These are phyloP conservation scores for Dinocampus coccinellae DNA, from an alignment of 2,888 invertebrate species.

Conservation along the genomic window DNA sequence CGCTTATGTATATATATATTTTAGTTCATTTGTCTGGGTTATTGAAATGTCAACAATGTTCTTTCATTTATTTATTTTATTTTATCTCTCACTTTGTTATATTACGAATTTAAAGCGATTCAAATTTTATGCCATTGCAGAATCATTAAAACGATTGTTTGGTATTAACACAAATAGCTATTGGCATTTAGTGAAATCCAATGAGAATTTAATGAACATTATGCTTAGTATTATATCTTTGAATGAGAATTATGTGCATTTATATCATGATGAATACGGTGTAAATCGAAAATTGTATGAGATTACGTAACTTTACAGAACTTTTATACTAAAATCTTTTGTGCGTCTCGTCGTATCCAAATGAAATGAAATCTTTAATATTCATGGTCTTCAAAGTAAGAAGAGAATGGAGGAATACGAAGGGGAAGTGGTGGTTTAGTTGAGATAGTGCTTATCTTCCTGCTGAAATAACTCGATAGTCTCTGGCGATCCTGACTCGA, in stretches of 20 bases:
- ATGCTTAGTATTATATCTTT: neutral
- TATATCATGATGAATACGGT: neutral
- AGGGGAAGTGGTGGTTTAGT: neutral
- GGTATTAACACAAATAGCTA: neutral
- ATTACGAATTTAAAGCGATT: neutral
- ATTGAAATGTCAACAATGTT: neutral
- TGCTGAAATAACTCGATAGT: constrained; percentile 65
- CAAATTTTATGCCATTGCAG: constrained; percentile 1
- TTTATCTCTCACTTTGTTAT: neutral
- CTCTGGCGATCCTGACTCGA: constrained; percentile 59
- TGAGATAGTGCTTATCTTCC: constrained; percentile 57
- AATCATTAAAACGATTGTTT: constrained; percentile 9
- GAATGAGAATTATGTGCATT: neutral
- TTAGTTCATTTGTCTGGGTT: neutral
- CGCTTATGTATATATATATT: neutral
- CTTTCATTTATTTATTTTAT: neutral
- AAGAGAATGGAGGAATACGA: constrained; percentile 22
- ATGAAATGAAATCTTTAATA: constrained; percentile 61
- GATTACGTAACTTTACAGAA: neutral
- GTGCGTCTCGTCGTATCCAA: constrained; percentile 39
- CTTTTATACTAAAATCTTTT: neutral
- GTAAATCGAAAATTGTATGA: constrained; percentile 7
- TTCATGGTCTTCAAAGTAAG: constrained; percentile 59
- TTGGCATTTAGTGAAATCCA: constrained; percentile 2
- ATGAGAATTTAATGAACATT: constrained; percentile 23